phyloP scores from a whole-genome alignment of 2,888 invertebrate genomes.

The Eucriotettix oculatus region DNA sequence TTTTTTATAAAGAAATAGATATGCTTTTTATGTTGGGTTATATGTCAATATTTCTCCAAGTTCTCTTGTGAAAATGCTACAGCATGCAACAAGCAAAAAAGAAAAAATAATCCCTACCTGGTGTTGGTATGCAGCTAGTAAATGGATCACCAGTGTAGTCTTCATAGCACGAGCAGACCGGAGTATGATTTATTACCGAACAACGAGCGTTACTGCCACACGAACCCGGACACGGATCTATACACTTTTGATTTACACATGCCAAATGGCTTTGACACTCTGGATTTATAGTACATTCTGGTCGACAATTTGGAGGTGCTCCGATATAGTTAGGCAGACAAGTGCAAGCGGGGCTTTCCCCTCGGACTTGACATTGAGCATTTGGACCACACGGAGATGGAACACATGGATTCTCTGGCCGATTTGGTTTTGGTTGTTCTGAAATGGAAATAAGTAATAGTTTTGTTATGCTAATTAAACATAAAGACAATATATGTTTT shows the following conservation, averaged over 20 bases:
- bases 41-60: too few relatives aligned
- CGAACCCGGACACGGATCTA: constrained; percentile 57
- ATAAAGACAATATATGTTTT: too few relatives aligned
- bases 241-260: constrained; percentile 53
- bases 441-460: too few relatives aligned
- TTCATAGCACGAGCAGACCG: constrained; percentile 52
- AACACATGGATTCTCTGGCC: constrained; percentile 17
- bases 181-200: constrained; percentile 56
- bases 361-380: constrained; percentile 62
- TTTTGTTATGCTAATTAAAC: too few relatives aligned
- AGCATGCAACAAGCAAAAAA: constrained; percentile 7
- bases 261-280: constrained; percentile 51
- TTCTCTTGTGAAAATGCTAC: neutral
- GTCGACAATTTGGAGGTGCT: constrained; percentile 37
- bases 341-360: constrained; percentile 34
- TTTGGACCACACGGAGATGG: constrained; percentile 53
- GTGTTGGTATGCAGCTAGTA: constrained; percentile 13
- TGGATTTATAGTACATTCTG: constrained; percentile 56
- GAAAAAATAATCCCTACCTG: constrained; percentile 10
- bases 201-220: constrained; percentile 56
- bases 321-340: constrained; percentile 16
- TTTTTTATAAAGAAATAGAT: too few relatives aligned
- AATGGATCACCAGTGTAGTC: constrained; percentile 51
- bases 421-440: too few relatives aligned
- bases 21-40: too few relatives aligned